phyloP scores from a whole-genome alignment of 2,797 vertebrate genomes.

The Allobates femoralis region DNA sequence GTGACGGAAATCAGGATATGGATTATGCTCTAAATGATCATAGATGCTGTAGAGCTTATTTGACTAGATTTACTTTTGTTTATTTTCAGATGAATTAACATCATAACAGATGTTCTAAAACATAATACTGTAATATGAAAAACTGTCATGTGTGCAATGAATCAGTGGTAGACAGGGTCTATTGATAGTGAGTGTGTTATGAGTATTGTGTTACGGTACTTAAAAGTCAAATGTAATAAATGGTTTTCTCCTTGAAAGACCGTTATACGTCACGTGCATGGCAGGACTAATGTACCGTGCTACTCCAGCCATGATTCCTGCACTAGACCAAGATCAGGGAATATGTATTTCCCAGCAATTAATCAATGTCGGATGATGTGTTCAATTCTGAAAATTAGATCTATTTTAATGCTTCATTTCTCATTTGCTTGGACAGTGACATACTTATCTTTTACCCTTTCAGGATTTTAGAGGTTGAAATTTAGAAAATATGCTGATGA shows the following conservation, averaged over 20 bases:
- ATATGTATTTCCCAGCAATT: slow-evolving; percentile 1
- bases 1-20: too few relatives aligned
- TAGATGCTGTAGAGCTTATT: too few relatives aligned
- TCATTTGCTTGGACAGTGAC: background rate
- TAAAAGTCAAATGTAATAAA: background rate
- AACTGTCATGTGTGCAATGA: background rate
- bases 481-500: background rate
- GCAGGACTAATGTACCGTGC: background rate
- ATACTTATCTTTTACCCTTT: background rate
- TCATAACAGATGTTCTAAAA: slow-evolving; percentile 28
- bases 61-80: background rate
- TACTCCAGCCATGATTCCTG: background rate
- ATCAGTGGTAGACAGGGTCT: background rate
- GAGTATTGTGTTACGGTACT: background rate
- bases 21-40: too few relatives aligned
- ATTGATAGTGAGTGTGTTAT: too few relatives aligned
- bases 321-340: background rate
- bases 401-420: background rate
- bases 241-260: too few relatives aligned
- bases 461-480: background rate
- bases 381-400: background rate
- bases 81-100: background rate
- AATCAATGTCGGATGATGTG: background rate
- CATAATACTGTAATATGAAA: slow-evolving; percentile 8
- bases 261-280: background rate